These are phyloP conservation scores for Pterostichus madidus DNA, from an alignment of 2,888 invertebrate genomes.

Conservation along the genomic window DNA sequence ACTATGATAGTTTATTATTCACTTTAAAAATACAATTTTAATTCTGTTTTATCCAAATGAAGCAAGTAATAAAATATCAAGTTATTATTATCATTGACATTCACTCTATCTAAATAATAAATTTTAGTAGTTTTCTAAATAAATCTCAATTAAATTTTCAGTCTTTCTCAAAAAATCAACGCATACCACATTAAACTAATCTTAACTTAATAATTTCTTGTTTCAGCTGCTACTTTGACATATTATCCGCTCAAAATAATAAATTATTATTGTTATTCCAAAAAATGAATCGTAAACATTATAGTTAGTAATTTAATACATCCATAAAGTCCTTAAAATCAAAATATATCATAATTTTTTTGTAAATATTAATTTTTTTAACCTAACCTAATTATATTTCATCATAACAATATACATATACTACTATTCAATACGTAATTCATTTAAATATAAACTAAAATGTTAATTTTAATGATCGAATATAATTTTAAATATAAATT, in stretches of 20 bases:
- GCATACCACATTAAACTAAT: background rate
- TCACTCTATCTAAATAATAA: background rate
- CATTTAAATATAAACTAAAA: constrained; percentile 23
- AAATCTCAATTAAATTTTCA: background rate
- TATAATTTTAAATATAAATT: constrained; percentile 7
- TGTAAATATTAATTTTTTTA: background rate
- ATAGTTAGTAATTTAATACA: constrained; percentile 44
- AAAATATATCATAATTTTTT: constrained; percentile 3
- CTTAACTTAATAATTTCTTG: background rate
- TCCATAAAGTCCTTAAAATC: constrained; percentile 24
- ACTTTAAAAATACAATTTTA: background rate
- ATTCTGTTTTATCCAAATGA: background rate
- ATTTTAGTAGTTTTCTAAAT: constrained; percentile 2
- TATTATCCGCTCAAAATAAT: background rate
- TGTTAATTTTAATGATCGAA: constrained; percentile 9
- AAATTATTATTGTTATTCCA: background rate
- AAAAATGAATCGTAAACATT: constrained; percentile 3
- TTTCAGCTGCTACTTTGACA: constrained; percentile 4
- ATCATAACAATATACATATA: background rate
- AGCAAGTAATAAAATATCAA: constrained; percentile 8
- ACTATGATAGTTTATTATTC: constrained; percentile 9
- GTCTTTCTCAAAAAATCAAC: background rate
- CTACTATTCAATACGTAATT: constrained; percentile 33
- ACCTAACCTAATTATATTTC: background rate
- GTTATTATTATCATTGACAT: constrained; percentile 4